These are phyloP conservation scores for Plebejus anna DNA, from an alignment of 2,888 invertebrate genomes.

Conservation along the genomic window DNA sequence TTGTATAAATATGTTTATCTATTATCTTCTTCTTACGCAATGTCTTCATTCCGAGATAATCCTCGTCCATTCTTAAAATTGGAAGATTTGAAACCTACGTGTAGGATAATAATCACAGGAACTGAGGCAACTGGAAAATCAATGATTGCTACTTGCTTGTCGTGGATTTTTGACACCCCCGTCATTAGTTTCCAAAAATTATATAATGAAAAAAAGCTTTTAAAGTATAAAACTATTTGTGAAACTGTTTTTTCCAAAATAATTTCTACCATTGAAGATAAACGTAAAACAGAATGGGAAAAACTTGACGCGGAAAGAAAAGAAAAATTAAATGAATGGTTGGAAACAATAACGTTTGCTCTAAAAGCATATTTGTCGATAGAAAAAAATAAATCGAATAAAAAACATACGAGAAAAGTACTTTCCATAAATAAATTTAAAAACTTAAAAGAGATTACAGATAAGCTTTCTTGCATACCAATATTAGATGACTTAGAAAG, in stretches of 20 bases:
- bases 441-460: background rate
- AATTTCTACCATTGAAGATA: constrained; percentile 61
- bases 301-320: constrained; percentile 58
- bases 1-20: constrained; percentile 83
- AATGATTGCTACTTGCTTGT: constrained; percentile 76
- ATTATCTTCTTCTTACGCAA: constrained; percentile 72
- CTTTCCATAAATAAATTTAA: background rate
- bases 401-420: background rate
- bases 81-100: constrained; percentile 78
- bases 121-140: constrained; percentile 81
- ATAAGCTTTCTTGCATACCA: constrained; percentile 49
- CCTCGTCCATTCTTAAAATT: constrained; percentile 81
- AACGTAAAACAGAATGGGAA: constrained; percentile 58
- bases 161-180: constrained; percentile 71
- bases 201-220: constrained; percentile 48
- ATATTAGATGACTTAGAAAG: constrained; percentile 51
- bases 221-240: constrained; percentile 52
- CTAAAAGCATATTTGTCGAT: constrained; percentile 49
- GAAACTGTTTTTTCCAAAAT: constrained; percentile 63
- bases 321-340: constrained; percentile 61
- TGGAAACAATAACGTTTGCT: constrained; percentile 39
- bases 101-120: constrained; percentile 81
- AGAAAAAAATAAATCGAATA: constrained; percentile 33
- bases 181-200: constrained; percentile 60
- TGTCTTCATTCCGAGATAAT: constrained; percentile 79